phyloP scores from a whole-genome alignment of 2,113 vertebrate species.

The Pitta sordida region DNA sequence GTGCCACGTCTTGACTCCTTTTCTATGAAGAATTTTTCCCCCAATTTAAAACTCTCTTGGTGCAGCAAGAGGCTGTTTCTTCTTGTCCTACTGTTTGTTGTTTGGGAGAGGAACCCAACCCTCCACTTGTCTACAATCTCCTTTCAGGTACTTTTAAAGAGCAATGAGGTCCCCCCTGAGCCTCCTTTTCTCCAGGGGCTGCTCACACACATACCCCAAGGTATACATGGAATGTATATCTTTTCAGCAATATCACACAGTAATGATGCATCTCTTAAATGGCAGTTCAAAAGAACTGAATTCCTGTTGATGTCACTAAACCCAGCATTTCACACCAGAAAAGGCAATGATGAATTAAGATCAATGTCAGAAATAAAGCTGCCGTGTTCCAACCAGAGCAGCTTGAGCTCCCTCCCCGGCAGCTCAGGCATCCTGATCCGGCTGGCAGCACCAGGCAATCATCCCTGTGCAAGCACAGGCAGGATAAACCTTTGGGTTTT shows the following conservation, averaged over 20 bases:
- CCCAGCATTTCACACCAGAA: background rate
- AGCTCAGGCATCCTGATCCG: constrained; percentile 30
- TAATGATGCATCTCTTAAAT: background rate
- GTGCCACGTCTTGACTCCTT: background rate
- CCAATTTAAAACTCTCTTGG: background rate
- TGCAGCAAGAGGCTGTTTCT: background rate
- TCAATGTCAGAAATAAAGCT: constrained; percentile 40
- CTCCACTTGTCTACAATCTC: background rate
- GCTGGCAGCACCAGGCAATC: background rate
- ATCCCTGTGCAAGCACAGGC: background rate
- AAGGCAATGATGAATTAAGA: background rate
- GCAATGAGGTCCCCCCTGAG: background rate
- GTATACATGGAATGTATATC: background rate
- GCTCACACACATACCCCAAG: background rate
- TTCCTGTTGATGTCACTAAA: background rate
- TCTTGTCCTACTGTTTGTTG: background rate
- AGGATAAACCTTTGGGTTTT: background rate
- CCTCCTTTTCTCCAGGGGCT: background rate
- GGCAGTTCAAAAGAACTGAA: background rate
- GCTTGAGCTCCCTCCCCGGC: background rate
- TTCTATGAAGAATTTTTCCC: background rate
- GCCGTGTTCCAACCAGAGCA: background rate
- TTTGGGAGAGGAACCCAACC: background rate
- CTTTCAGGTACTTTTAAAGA: background rate
- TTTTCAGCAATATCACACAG: background rate